Base-by-base conservation (phyloP, 1,140 invertebrate genomes). In the Cyphomyrmex costatus region DNA sequence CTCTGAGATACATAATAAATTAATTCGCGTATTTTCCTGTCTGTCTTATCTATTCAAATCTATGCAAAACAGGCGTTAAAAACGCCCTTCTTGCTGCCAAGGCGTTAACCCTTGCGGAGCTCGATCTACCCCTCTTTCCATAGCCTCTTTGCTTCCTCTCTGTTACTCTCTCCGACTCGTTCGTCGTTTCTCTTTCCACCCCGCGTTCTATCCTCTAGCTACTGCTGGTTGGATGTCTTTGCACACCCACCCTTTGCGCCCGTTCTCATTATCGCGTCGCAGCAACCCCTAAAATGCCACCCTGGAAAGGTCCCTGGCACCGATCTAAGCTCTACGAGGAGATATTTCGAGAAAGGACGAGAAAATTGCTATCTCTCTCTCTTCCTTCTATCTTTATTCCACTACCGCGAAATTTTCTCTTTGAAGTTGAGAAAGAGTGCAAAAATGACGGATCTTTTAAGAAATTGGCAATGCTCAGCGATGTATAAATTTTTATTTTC, bases 11-110 rank as follows among this genome's bases (percentile, higher is more conserved):
- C 93, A 94, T 94, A 95, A 95, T 95, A 95, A 95, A 95, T 95
- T 95, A 95, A 95, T 95, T 95, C 93, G 92, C 92, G 91, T 93
- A 92, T 93, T 93, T 92, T 92, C 92, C 88, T 89, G 86, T 88
- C 86, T 80, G 87, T 89, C 92, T 95, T 94, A 94, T 95, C 94
- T 95, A 95, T 95, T 95, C 93, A 95, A 95, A 95, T 95, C 94
- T 95, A 95, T 95, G 94, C 94, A 95, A 94, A 95, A 94, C 93
- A 94, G 92, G 92, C 93, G 93, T 94, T 95, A 94, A 94, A 83
- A 95, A 95, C 92, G 92, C 92, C 92, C 92, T 92, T 91, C 92
- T 92, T 92, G 88, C 91, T 92, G 88, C 89, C 89, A 88, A 93
- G 89, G 92, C 93, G 92, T 94, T 93, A 95, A 95, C 93, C 93